Evolutionary conservation across 2,113 vertebrate genomes (phyloP).

Genomic region (Rhodinocichla rosea): DNA sequence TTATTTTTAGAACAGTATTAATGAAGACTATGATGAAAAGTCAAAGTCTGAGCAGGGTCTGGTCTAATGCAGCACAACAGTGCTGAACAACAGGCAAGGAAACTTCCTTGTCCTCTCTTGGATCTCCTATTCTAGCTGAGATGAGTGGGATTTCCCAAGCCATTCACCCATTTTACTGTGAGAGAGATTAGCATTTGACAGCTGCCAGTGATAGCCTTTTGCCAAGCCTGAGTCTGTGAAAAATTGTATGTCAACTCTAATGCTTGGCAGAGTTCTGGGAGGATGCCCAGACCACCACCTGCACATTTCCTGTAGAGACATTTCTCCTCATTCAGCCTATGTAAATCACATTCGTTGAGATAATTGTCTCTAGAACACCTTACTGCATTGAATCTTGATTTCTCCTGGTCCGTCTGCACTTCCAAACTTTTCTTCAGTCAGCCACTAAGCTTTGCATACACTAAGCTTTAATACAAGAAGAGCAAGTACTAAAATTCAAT

Average conservation of each 20-base stretch:
- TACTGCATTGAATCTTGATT: neutral
- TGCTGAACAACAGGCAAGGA: neutral
- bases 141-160: slow-evolving; percentile 17
- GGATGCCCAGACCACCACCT: slow-evolving; percentile 32
- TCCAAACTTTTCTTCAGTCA: neutral
- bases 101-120: neutral
- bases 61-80: neutral
- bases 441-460: neutral
- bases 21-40: neutral
- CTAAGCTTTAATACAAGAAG: neutral
- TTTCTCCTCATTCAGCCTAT: neutral
- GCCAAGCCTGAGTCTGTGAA: slow-evolving; percentile 26
- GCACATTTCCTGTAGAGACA: neutral
- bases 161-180: neutral
- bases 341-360: neutral
- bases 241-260: slow-evolving; percentile 1
- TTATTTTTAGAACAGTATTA: neutral
- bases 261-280: neutral
- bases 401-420: neutral
- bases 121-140: neutral
- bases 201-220: neutral
- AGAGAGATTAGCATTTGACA: slow-evolving; percentile 33
- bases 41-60: neutral
- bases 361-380: neutral
- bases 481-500: neutral